These are phyloP conservation scores for Barbus barbus DNA, from an alignment of 2,113 vertebrate genomes.

Conservation along the genomic window DNA sequence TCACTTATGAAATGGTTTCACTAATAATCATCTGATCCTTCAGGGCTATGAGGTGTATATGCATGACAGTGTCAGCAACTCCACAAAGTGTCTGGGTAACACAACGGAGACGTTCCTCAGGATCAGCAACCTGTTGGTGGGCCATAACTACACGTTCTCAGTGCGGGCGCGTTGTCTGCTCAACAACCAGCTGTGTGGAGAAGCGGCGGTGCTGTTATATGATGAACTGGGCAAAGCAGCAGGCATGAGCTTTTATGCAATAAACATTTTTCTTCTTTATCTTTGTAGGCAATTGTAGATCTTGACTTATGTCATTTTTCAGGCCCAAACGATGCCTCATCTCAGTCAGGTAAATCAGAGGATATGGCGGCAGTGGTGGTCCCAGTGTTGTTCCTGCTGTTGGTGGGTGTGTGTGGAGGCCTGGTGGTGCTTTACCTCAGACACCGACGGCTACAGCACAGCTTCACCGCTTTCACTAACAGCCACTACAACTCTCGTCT, in stretches of 20 bases:
- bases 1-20: slow-evolving; percentile 26
- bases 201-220: slow-evolving; percentile 85
- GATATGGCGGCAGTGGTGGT: slow-evolving; percentile 92
- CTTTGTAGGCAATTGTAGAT: background rate
- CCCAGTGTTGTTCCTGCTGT: slow-evolving; percentile 88
- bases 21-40: background rate
- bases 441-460: slow-evolving; percentile 91
- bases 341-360: slow-evolving; percentile 59
- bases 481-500: slow-evolving; percentile 97
- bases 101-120: slow-evolving; percentile 93
- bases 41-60: slow-evolving; percentile 94
- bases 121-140: slow-evolving; percentile 84
- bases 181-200: slow-evolving; percentile 88
- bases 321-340: slow-evolving; percentile 65
- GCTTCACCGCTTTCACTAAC: slow-evolving; percentile 94
- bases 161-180: slow-evolving; percentile 90
- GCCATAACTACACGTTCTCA: slow-evolving; percentile 93
- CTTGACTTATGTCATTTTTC: background rate
- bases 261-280: background rate
- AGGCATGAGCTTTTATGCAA: slow-evolving; percentile 3
- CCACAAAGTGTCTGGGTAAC: slow-evolving; percentile 84
- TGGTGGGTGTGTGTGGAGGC: slow-evolving; percentile 83
- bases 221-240: slow-evolving; percentile 80
- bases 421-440: slow-evolving; percentile 85
- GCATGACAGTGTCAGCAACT: slow-evolving; percentile 86